These are phyloP conservation scores for Dendrocincla fuliginosa DNA, from an alignment of 2,797 vertebrate genomes.

Conservation along the genomic window DNA sequence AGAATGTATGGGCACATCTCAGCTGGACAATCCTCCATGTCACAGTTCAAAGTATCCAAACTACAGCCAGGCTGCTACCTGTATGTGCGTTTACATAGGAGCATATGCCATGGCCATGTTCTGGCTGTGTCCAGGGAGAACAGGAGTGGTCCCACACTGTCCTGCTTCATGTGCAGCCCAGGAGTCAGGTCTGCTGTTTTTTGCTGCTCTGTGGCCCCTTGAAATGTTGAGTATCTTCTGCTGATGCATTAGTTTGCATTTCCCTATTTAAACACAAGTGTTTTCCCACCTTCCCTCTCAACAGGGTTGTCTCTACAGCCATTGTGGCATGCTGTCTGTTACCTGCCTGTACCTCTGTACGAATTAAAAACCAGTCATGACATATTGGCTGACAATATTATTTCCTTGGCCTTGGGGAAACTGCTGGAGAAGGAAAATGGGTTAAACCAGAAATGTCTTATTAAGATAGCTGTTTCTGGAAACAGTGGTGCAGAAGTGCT, in stretches of 20 bases:
- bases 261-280: not conserved
- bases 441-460: not conserved
- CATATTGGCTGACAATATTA: not conserved
- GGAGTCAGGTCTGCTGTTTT: accelerated
- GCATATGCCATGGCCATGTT: not conserved
- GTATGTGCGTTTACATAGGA: not conserved
- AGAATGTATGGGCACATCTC: not conserved
- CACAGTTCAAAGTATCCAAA: not conserved
- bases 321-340: not conserved
- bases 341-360: not conserved
- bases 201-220: too few species aligned
- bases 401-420: not conserved
- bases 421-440: not conserved
- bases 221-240: not conserved
- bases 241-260: not conserved
- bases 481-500: not conserved
- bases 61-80: not conserved
- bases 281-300: not conserved
- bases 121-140: not conserved
- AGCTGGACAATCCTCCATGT: accelerated
- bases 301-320: not conserved
- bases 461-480: not conserved
- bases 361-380: not conserved
- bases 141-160: accelerated
- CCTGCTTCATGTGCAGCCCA: accelerated